Percentiles rank a stretch among this genome's conserved stretches.
Conservation (phyloP, 2,888 invertebrate species). For the Watsonalla cultraria region DNA sequence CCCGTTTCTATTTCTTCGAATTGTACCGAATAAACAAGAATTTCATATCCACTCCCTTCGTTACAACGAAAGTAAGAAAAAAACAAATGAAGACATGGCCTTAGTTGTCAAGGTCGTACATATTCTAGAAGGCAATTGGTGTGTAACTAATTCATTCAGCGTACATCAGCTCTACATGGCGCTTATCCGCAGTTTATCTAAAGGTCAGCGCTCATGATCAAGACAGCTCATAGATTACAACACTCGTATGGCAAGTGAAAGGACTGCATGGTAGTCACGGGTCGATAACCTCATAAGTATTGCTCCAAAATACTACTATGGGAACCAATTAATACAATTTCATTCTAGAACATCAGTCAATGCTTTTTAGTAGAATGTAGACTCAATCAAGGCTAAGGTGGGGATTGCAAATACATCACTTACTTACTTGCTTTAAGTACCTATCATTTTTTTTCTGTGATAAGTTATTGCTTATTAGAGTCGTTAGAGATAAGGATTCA, state of each 20-base stretch:
- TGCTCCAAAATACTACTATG: conserved; percentile 23
- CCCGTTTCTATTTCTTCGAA: too few relatives aligned
- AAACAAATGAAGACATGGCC: neutral
- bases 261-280: conserved; percentile 32
- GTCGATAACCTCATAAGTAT: conserved; percentile 40
- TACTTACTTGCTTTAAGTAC: neutral
- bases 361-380: neutral
- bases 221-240: conserved; percentile 43
- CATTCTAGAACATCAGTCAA: neutral
- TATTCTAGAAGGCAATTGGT: neutral
- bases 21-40: neutral
- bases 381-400: too few relatives aligned
- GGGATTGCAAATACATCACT: neutral
- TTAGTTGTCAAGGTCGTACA: neutral
- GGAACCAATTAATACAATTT: conserved; percentile 15
- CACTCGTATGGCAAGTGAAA: conserved; percentile 50
- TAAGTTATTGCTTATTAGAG: too few relatives aligned
- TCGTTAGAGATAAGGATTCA: too few relatives aligned
- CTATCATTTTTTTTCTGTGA: too few relatives aligned
- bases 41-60: too few relatives aligned
- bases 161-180: neutral
- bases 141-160: neutral
- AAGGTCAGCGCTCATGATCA: conserved; percentile 41
- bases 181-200: conserved; percentile 27
- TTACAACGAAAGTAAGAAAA: neutral